Evolutionary conservation across 2,113 vertebrate species (phyloP).

Genomic region (Seriola dumerili): DNA sequence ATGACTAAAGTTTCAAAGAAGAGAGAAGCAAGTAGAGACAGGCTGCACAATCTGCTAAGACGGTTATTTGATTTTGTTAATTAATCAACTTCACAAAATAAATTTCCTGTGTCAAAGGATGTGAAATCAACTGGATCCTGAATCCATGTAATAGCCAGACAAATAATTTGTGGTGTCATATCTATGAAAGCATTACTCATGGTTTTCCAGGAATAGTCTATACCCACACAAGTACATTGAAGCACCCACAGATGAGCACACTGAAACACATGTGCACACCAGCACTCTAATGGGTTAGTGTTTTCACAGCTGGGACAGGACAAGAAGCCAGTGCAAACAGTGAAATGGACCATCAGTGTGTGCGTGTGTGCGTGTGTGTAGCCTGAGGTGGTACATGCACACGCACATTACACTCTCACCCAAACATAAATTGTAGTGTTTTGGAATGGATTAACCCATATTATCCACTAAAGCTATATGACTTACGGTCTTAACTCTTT

Average conservation of each 20-base stretch:
- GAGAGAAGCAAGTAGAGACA: not conserved
- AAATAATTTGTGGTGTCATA: slow-evolving; percentile 35
- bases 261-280: slow-evolving; percentile 54
- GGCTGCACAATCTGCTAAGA: not conserved
- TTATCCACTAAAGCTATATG: slow-evolving; percentile 41
- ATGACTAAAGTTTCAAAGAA: slow-evolving; percentile 15
- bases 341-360: slow-evolving; percentile 53
- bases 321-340: slow-evolving; percentile 68
- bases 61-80: slow-evolving; percentile 16
- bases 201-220: slow-evolving; percentile 57
- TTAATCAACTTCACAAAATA: not conserved
- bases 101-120: not conserved
- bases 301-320: slow-evolving; percentile 78
- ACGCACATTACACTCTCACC: slow-evolving; percentile 20
- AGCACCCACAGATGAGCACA: slow-evolving; percentile 54
- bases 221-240: slow-evolving; percentile 44
- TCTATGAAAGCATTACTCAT: slow-evolving; percentile 51
- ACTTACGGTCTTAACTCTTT: slow-evolving; percentile 39
- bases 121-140: slow-evolving; percentile 3
- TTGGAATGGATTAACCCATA: slow-evolving; percentile 56
- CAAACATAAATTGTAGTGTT: slow-evolving; percentile 38
- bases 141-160: slow-evolving; percentile 5
- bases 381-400: slow-evolving; percentile 35
- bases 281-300: slow-evolving; percentile 54
- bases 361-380: slow-evolving; percentile 19